Evolutionary conservation across 1,140 invertebrate genomes (phyloP), one percentile per base, ranked within the genome.

Genomic region (Meteorus sp.): DNA sequence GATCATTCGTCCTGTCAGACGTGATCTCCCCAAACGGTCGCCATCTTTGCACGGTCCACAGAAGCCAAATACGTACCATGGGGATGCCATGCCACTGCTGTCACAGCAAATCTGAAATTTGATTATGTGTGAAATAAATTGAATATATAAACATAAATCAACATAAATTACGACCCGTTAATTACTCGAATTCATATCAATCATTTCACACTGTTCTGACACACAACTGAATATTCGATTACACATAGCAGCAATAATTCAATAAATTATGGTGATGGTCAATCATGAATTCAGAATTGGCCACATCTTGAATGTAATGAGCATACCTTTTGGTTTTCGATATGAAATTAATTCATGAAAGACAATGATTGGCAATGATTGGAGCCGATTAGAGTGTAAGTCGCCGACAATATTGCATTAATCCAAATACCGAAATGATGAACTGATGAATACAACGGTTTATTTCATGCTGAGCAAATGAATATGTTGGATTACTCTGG

Each of bases 71-170:
- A 86, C 43, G 86, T 88, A 17, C 90, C 92, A 71, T 89, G 89
- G 1, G 93, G 92, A 77, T 94, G 90, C 95, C 95, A 98, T 7
- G 91, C 86, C 61, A 95, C 93, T 13, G 94, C 93, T 54, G 91
- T 89, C 45, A 97, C 91, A 8, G 92, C 85, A 53, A 88, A 84
- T 75, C 93, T 95, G 85, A 15, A 57, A 57, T 17, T 33, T 11
- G 39, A 47, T 59, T 37, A 33, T 11, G 27, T 22, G 7, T 15
- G 13, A 13, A 39, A 3, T 39, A 39, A 8, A 4, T 39, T 39
- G 3, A 33, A 11, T 33, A 11, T 6, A 33, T 7, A 33, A 33
- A 33, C 6, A 33, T 6, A 11, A 33, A 7, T 33, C 6, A 33
- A 33, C 29, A 33, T 33, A 33, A 33, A 33, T 33, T 11, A 11